These are phyloP conservation scores for Crocodylus rhombifer DNA, from an alignment of 2,797 vertebrate genomes.

Conservation along the genomic window DNA sequence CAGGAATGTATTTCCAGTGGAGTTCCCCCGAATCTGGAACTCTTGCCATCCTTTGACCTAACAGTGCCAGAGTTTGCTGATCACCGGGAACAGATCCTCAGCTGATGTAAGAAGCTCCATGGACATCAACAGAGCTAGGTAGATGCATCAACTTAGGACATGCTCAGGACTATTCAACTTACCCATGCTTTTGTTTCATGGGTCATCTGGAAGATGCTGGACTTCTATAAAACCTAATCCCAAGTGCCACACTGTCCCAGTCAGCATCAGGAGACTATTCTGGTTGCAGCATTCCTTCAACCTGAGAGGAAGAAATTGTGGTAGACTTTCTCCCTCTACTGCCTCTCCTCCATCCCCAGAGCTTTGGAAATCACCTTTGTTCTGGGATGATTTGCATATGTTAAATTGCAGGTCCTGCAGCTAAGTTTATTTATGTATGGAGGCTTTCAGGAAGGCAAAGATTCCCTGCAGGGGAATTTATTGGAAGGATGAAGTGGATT, in stretches of 20 bases:
- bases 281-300: background rate
- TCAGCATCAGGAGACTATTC: background rate
- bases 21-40: background rate
- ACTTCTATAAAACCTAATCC: conserved; percentile 48
- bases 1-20: background rate
- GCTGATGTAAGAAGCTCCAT: conserved; percentile 7
- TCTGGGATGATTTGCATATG: background rate
- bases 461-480: background rate
- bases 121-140: background rate
- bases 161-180: conserved; percentile 23
- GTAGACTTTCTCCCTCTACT: background rate
- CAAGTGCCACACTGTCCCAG: background rate
- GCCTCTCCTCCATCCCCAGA: background rate
- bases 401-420: background rate
- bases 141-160: background rate
- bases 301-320: background rate
- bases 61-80: background rate
- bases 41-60: background rate
- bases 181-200: conserved; percentile 18
- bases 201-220: conserved; percentile 32
- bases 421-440: background rate
- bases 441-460: background rate
- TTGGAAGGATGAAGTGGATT: background rate
- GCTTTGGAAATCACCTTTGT: background rate
- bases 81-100: background rate